Percentiles rank a stretch among this genome's conserved stretches.
Evolutionary conservation across 2,797 vertebrate genomes (phyloP).

Genomic region (Takifugu rubripes): DNA sequence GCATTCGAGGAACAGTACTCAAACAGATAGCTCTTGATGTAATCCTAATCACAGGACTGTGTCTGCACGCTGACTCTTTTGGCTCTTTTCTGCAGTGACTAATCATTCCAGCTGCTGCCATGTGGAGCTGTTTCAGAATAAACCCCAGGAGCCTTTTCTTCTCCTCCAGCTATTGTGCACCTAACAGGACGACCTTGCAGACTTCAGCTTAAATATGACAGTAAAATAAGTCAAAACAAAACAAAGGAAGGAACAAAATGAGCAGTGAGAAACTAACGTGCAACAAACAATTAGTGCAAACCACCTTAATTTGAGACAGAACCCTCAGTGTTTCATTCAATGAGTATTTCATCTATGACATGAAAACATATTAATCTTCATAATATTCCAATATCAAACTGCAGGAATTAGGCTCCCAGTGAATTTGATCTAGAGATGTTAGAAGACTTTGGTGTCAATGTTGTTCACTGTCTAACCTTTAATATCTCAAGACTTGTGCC

Average conservation of each 20-base stretch:
- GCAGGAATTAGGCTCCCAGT: conserved; percentile 20
- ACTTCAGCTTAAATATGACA: too few relatives aligned
- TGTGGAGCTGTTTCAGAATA: conserved; percentile 33
- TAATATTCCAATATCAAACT: conserved; percentile 1
- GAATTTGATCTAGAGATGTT: conserved; percentile 14
- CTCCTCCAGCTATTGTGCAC: conserved; percentile 45
- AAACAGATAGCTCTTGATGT: conserved; percentile 25
- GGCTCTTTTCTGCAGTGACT: conserved; percentile 46
- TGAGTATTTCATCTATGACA: neutral
- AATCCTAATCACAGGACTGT: conserved; percentile 33
- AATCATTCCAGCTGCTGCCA: conserved; percentile 55
- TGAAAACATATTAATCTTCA: conserved; percentile 3
- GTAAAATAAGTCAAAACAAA: too few relatives aligned
- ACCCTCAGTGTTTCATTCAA: too few relatives aligned
- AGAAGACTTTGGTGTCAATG: conserved; percentile 29
- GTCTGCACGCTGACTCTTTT: conserved; percentile 29
- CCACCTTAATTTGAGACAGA: too few relatives aligned
- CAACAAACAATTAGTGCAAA: too few relatives aligned
- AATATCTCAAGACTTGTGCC: conserved; percentile 28
- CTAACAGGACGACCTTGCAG: conserved; percentile 51
- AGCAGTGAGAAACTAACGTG: too few relatives aligned
- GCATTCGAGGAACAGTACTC: conserved; percentile 11
- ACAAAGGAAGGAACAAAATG: too few relatives aligned
- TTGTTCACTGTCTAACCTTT: conserved; percentile 48
- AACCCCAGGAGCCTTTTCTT: conserved; percentile 26